phyloP scores from a whole-genome alignment of 2,113 vertebrate species.

The Chauna torquata region DNA sequence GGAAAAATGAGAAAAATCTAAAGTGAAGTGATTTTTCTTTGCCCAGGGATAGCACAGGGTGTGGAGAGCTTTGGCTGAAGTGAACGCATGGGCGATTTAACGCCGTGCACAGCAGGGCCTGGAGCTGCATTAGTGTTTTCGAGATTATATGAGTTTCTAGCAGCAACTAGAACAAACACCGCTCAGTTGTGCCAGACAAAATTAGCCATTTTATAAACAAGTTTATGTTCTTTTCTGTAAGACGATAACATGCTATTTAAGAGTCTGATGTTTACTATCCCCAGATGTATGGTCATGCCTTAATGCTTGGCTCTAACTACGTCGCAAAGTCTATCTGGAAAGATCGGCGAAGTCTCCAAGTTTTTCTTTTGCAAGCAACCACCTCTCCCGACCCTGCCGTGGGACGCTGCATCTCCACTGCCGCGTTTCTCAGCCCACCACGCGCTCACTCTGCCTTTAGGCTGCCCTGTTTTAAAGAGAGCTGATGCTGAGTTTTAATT shows the following conservation, averaged over 20 bases:
- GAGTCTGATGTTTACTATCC: neutral
- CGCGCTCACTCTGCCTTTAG: fast-evolving
- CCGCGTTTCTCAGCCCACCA: neutral
- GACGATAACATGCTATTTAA: neutral
- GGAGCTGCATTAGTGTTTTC: neutral
- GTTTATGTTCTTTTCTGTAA: neutral
- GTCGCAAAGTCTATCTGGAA: neutral
- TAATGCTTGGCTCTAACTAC: neutral
- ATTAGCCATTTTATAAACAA: neutral
- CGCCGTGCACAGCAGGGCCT: neutral
- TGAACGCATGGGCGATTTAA: neutral
- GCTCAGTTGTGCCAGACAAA: neutral
- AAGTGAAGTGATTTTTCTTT: neutral
- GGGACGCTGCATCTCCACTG: neutral
- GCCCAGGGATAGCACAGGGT: neutral
- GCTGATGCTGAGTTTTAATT: neutral
- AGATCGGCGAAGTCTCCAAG: neutral
- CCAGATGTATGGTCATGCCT: neutral
- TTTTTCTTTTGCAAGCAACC: neutral
- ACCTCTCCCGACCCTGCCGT: fast-evolving
- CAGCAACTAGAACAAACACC: neutral
- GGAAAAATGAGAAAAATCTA: neutral
- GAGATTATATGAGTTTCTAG: neutral
- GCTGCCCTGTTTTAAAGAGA: neutral
- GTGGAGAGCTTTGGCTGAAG: too few relatives aligned